These are phyloP conservation scores for Cantharis nigra DNA, from an alignment of 2,888 invertebrate genomes.

Conservation along the genomic window DNA sequence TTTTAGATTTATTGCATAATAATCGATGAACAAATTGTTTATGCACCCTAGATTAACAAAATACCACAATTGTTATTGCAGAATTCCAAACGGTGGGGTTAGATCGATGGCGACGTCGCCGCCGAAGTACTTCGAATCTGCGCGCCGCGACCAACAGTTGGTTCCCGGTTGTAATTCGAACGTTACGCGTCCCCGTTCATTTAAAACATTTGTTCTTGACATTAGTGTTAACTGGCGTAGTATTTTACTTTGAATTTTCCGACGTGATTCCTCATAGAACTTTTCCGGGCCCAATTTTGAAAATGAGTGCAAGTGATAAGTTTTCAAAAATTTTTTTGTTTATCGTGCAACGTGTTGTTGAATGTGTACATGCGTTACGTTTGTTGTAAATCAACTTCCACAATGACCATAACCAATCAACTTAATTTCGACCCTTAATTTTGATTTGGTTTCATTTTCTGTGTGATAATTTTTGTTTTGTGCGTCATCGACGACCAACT, in stretches of 20 bases:
- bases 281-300: not conserved
- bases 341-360: constrained; percentile 18
- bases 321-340: constrained; percentile 18
- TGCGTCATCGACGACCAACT: not conserved
- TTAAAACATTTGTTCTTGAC: constrained; percentile 19
- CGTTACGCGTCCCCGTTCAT: constrained; percentile 33
- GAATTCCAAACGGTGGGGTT: constrained; percentile 26
- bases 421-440: not conserved
- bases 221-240: constrained; percentile 10
- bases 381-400: constrained; percentile 7
- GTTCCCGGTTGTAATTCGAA: constrained; percentile 48
- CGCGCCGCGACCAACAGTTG: constrained; percentile 54
- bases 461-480: not conserved
- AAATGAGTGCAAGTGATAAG: constrained; percentile 20
- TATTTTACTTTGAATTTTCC: constrained; percentile 2
- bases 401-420: not conserved
- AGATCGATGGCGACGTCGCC: constrained; percentile 41
- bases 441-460: not conserved
- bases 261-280: not conserved
- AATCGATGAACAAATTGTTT: constrained; percentile 5
- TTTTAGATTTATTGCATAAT: not conserved
- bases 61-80: constrained; percentile 29
- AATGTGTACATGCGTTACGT: constrained; percentile 16
- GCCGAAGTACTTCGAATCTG: constrained; percentile 37
- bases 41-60: constrained; percentile 17